Evolutionary conservation across 1,140 invertebrate species (phyloP).

Genomic region (Schlechtendalia chinensis): DNA sequence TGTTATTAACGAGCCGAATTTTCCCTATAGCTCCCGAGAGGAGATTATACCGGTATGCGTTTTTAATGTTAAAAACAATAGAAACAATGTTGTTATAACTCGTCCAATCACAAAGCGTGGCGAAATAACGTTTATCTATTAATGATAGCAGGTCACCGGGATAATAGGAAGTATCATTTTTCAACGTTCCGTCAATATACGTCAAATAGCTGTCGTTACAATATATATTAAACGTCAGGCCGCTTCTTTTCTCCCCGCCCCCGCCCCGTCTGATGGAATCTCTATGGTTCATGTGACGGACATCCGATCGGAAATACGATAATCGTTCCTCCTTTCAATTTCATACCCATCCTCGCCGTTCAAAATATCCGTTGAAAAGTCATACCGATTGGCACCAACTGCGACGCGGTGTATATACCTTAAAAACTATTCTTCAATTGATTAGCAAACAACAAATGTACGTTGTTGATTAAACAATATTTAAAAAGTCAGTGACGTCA

Average conservation of each 20-base stretch:
- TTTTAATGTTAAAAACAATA: neutral
- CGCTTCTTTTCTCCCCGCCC: no score
- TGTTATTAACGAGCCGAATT: neutral
- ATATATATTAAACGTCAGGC: slow-evolving; percentile 16
- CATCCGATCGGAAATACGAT: slow-evolving; percentile 39
- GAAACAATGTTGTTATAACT: neutral
- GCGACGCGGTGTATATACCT: neutral
- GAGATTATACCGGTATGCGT: neutral
- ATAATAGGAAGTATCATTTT: slow-evolving; percentile 44
- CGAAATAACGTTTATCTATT: slow-evolving; percentile 21
- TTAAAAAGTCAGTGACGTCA: no score
- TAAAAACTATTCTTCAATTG: neutral
- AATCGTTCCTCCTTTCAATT: neutral
- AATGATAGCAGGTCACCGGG: slow-evolving; percentile 25
- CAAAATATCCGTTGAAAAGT: neutral
- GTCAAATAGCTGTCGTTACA: slow-evolving; percentile 39
- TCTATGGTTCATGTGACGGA: slow-evolving; percentile 31
- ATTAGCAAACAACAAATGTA: no score
- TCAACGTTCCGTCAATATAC: slow-evolving; percentile 38
- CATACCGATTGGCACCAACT: neutral
- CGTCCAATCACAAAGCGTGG: neutral
- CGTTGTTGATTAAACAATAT: no score
- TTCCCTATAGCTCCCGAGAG: no score
- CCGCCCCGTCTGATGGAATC: neutral
- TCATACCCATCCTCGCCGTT: neutral